Percentiles rank a stretch among this genome's conserved stretches.
Evolutionary conservation across 2,797 vertebrate genomes (phyloP).

Genomic region (Petrocephalus sullivani): DNA sequence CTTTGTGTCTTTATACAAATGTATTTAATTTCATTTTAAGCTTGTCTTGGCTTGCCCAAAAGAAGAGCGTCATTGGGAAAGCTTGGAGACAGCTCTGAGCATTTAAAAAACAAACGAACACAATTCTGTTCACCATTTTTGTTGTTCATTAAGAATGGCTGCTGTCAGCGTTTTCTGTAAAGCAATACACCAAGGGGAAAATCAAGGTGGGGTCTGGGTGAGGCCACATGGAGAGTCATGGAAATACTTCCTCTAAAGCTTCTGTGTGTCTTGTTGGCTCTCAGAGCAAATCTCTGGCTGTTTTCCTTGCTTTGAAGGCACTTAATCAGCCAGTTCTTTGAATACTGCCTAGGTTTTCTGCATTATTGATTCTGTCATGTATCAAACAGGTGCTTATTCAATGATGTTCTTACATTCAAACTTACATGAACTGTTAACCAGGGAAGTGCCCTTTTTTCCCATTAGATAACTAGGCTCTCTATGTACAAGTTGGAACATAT

Average conservation of each 20-base stretch:
- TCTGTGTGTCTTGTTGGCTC: not conserved
- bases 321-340: constrained; percentile 10
- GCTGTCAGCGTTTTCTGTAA: constrained; percentile 97
- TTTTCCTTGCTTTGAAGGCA: not conserved
- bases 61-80: constrained; percentile 73
- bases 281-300: not conserved
- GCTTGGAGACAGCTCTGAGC: constrained; percentile 84
- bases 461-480: not conserved
- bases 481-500: constrained; percentile 13
- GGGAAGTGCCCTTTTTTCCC: not conserved
- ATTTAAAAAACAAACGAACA: constrained; percentile 45
- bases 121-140: constrained; percentile 68
- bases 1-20: constrained; percentile 83
- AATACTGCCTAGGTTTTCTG: not conserved
- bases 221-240: constrained; percentile 52
- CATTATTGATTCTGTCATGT: not conserved
- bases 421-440: not conserved
- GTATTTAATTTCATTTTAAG: constrained; percentile 66
- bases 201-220: constrained; percentile 86
- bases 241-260: constrained; percentile 1
- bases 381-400: not conserved
- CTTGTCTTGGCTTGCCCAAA: constrained; percentile 94
- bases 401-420: not conserved
- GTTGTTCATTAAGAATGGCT: constrained; percentile 85
- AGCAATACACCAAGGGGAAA: constrained; percentile 84